Evolutionary conservation across 2,888 invertebrate genomes (phyloP).

Genomic region (Thecophora atra): DNA sequence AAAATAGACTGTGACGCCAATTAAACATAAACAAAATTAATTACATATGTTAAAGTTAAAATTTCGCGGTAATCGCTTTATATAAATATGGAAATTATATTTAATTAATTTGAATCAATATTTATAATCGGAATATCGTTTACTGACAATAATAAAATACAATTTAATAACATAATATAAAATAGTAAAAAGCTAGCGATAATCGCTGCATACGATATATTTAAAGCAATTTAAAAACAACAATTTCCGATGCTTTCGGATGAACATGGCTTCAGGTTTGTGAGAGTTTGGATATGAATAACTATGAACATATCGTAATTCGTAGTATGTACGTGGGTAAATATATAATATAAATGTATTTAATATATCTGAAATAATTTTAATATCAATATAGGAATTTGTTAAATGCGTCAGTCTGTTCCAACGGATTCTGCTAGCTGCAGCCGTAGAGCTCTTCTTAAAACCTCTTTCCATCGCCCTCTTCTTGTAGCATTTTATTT

Average conservation of each 20-base stretch:
- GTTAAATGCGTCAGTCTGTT: background rate
- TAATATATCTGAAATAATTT: conserved; percentile 1
- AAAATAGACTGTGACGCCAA: background rate
- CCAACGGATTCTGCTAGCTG: background rate
- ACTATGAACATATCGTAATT: conserved; percentile 10
- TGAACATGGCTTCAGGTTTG: conserved; percentile 9
- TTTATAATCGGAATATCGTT: background rate
- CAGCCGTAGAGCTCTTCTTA: no score
- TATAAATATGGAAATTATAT: background rate
- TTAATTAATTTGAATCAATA: background rate
- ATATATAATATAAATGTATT: background rate
- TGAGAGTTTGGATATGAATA: conserved; percentile 12
- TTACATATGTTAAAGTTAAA: background rate
- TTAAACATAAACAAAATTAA: background rate
- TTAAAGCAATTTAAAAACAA: background rate
- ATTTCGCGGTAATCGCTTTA: background rate
- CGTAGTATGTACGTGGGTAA: background rate
- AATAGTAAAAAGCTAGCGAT: background rate
- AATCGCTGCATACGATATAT: background rate
- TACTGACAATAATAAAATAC: background rate
- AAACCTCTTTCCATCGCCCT: background rate
- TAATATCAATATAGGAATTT: conserved; percentile 19
- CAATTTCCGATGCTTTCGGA: no score
- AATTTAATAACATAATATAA: conserved; percentile 6
- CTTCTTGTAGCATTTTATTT: background rate